Evolutionary conservation across 2,888 invertebrate genomes (phyloP).

Genomic region (Operophtera brumata): DNA sequence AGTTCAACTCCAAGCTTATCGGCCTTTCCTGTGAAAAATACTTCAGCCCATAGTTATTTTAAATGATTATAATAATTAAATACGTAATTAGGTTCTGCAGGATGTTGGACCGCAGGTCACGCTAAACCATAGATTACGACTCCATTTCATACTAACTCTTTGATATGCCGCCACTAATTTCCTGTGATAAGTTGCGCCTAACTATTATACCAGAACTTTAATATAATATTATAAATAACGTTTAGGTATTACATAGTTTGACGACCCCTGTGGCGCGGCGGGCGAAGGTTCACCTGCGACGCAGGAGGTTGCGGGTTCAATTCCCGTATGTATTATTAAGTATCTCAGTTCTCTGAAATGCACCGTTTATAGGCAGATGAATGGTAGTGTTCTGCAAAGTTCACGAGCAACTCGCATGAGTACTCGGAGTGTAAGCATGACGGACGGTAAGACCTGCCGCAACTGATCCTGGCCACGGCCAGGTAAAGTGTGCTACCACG

Average conservation of each 20-base stretch:
- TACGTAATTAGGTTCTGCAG: conserved; percentile 39
- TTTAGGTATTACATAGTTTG: neutral
- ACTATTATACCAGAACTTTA: conserved; percentile 3
- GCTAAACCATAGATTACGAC: conserved; percentile 39
- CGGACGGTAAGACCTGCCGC: too few relatives aligned
- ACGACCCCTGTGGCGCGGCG: too few relatives aligned
- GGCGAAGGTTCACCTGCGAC: too few relatives aligned
- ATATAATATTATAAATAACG: neutral
- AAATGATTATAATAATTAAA: conserved; percentile 4
- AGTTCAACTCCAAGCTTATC: neutral
- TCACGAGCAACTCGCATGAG: too few relatives aligned
- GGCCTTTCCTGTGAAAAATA: neutral
- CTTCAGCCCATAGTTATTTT: neutral
- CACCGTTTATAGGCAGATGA: too few relatives aligned
- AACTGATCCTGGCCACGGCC: too few relatives aligned
- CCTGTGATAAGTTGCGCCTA: conserved; percentile 42
- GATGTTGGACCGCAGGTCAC: conserved; percentile 41
- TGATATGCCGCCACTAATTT: conserved; percentile 38
- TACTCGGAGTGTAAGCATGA: too few relatives aligned
- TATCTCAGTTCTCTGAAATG: too few relatives aligned
- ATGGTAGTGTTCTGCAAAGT: too few relatives aligned
- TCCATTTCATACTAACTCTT: conserved; percentile 31
- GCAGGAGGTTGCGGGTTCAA: too few relatives aligned
- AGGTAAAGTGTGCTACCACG: too few relatives aligned
- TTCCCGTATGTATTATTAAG: too few relatives aligned